Evolutionary conservation across 2,888 invertebrate species (phyloP), one percentile per base, ranked within the genome.

Genomic region (Liposcelis brunnea): DNA sequence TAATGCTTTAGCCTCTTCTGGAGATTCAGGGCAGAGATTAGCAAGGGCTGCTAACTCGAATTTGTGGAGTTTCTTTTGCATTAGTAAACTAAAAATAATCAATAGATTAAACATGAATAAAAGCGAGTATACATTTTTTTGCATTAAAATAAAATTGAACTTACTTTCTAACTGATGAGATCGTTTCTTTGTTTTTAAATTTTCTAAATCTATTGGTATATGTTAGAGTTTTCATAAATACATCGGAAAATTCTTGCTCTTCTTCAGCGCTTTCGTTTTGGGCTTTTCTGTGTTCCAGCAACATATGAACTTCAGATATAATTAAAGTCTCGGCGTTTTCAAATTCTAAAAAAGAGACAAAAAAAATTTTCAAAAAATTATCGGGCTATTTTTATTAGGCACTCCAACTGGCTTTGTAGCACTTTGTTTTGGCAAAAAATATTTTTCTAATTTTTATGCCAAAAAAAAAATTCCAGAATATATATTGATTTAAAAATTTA

Each of bases 221-320:
- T 37, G 89, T 90, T 19, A 91, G 71, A 0, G 95, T 98, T 63
- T 98, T 98, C 77, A 91, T 84, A 61, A 98, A 98, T 7, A 97
- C 95, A 63, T 95, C 95, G 0, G 94, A 93, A 61, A 98, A 84
- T 63, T 97, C 95, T 63, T 95, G 95, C 59, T 94, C 91, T 56
- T 98, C 98, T 60, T 98, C 97, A 2, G 93, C 91, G 26, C 86
- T 90, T 64, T 98, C 97, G 63, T 95, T 97, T 64, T 97, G 95
- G 31, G 86, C 84, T 63, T 95, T 94, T 45, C 98, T 75, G 64
- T 98, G 95, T 60, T 97, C 94, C 55, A 98, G 64, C 55, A 98
- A 68, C 86, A 98, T 91, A 60, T 86, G 85, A 0, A 91, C 91
- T 69, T 91, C 91, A 2, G 94, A 94, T 60, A 95, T 93, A 45